Base-by-base conservation (phyloP, 2,888 invertebrate genomes). In the Podabrus alpinus region DNA sequence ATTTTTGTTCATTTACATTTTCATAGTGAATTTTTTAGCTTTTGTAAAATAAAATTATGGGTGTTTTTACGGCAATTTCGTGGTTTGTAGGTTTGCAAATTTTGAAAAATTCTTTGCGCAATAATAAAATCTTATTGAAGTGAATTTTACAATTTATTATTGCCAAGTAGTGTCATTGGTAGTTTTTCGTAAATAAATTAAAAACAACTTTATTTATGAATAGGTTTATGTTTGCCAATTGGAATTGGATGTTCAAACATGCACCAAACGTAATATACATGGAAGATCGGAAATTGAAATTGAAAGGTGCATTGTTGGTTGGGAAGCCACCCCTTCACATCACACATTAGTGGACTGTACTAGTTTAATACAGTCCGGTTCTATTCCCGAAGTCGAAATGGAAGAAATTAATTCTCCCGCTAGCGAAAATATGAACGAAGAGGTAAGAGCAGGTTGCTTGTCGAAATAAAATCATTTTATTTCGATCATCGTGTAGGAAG, bases 221-320 rank as follows among this genome's bases (percentile, higher is more conserved):
- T 85, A 97, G 97, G 97, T 96, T 15, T 98, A 96, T 86, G 91
- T 97, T 74, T 94, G 95, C 83, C 95, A 97, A 85, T 91, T 97
- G 91, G 94, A 95, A 81, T 90, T 93, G 84, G 97, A 97, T 85
- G 86, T 93, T 11, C 90, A 92, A 76, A 88, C 91, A 0, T 98
- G 98, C 87, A 88, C 91, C 73, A 94, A 94, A 85, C 91, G 95
- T 75, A 98, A 98, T 87, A 92, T 94, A 73, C 98, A 98, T 86
- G 91, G 93, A 78, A 91, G 97, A 67, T 91, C 90, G 0, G 90
- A 94, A 81, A 90, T 91, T 1, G 97, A 98, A 74, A 94, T 98
- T 64, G 90, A 94, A 83, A 89, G 90, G 78, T 91, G 95, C 76
- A 88, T 92, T 62, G 86, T 91, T 75, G 90, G 90, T 68, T 97